A percentile compares a stretch with the other conserved stretches of the same genome.
phyloP scores from a whole-genome alignment of 2,888 invertebrate species.

The Calameuta filiformis region DNA sequence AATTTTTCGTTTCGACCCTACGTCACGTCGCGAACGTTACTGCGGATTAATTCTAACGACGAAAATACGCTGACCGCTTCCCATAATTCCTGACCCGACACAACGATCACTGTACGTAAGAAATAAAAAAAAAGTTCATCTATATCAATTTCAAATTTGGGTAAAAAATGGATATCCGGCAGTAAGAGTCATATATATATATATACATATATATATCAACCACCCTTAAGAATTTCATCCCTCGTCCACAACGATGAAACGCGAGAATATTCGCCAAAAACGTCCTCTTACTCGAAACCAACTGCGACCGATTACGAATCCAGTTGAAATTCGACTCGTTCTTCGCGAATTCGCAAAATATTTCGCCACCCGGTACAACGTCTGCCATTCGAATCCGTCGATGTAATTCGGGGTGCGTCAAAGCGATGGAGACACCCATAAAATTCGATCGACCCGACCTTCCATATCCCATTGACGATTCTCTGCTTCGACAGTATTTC shows the following conservation, averaged over 20 bases:
- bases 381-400: not conserved
- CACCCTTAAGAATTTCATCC: not conserved
- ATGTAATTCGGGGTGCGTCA: not conserved
- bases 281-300: too few relatives aligned
- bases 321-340: not conserved
- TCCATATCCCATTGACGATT: not conserved
- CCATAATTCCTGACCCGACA: slow-evolving; percentile 28
- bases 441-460: slow-evolving; percentile 14
- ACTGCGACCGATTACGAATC: not conserved
- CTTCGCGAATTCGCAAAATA: not conserved
- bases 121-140: too few relatives aligned
- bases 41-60: slow-evolving; percentile 34
- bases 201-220: not conserved
- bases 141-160: too few relatives aligned
- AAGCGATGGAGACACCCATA: not conserved
- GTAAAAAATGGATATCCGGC: too few relatives aligned
- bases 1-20: too few relatives aligned
- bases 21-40: slow-evolving; percentile 28
- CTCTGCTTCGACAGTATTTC: not conserved
- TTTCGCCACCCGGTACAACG: not conserved
- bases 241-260: not conserved
- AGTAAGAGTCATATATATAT: too few relatives aligned
- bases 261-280: not conserved
- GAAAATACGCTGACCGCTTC: slow-evolving; percentile 22
- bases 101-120: too few relatives aligned